Percentiles rank a stretch among this genome's conserved stretches.
These are phyloP conservation scores for Hydriomena furcata DNA, from an alignment of 2,888 invertebrate genomes.

Conservation along the genomic window DNA sequence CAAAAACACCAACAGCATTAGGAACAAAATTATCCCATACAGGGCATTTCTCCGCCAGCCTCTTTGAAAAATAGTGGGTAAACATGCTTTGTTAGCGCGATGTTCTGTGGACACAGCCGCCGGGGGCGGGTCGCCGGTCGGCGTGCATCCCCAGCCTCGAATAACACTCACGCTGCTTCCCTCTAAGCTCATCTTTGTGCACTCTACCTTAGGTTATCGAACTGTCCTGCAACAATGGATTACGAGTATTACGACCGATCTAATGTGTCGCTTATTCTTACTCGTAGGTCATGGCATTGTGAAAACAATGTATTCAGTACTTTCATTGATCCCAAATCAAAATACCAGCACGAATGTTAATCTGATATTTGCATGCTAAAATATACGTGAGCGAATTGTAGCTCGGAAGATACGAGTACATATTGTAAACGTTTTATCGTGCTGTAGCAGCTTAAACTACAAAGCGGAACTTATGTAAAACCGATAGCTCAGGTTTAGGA, in stretches of 20 bases:
- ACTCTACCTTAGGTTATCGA: conserved; percentile 17
- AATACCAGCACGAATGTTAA: conserved; percentile 22
- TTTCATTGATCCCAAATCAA: conserved; percentile 24
- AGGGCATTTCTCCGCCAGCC: conserved; percentile 98
- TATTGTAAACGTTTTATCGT: conserved; percentile 35
- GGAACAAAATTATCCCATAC: conserved; percentile 92
- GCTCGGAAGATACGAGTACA: conserved; percentile 34
- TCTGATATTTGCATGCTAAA: conserved; percentile 34
- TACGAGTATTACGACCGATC: conserved; percentile 48
- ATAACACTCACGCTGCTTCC: conserved; percentile 53
- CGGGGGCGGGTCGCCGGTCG: conserved; percentile 65
- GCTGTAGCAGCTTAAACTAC: conserved; percentile 45
- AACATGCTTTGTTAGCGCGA: conserved; percentile 46
- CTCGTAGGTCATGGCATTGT: conserved; percentile 29
- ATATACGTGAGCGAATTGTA: conserved; percentile 31
- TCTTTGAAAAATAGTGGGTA: conserved; percentile 53
- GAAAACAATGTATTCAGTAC: conserved; percentile 24
- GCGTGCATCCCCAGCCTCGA: conserved; percentile 75
- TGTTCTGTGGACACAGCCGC: conserved; percentile 43
- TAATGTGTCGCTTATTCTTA: conserved; percentile 40
- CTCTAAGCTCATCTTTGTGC: conserved; percentile 51
- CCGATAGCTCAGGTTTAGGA: conserved; percentile 55
- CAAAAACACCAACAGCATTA: conserved; percentile 94
- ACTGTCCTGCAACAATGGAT: conserved; percentile 54
- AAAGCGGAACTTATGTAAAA: conserved; percentile 59